Evolutionary conservation across 2,888 invertebrate species (phyloP).

Genomic region (Ethmia dodecea): DNA sequence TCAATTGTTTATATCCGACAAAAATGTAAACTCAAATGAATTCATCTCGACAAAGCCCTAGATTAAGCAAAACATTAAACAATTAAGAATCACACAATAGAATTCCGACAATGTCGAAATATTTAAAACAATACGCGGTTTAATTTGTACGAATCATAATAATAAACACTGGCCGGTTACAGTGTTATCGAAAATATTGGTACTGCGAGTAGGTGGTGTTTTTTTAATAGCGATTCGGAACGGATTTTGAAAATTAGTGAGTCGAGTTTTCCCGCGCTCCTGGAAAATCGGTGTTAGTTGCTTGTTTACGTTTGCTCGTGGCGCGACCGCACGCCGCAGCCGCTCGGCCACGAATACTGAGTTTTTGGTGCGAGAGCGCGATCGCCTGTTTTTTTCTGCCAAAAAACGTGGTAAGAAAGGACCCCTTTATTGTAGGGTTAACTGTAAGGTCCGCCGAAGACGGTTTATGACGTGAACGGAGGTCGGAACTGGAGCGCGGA

Average conservation of each 20-base stretch:
- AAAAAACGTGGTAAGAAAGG: conserved; percentile 64
- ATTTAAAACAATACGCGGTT: conserved; percentile 65
- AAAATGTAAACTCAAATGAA: conserved; percentile 55
- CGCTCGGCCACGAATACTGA: conserved; percentile 65
- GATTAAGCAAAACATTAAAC: conserved; percentile 57
- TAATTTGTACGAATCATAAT: conserved; percentile 61
- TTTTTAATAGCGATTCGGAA: conserved; percentile 20
- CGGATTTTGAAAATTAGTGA: conserved; percentile 28
- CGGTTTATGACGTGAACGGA: no score
- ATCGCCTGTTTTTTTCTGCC: conserved; percentile 51
- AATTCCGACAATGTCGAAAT: conserved; percentile 65
- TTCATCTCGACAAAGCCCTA: conserved; percentile 54
- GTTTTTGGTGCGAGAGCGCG: conserved; percentile 30
- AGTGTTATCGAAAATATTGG: conserved; percentile 39
- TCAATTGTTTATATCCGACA: conserved; percentile 67
- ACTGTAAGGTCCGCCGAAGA: conserved; percentile 56
- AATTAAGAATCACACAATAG: conserved; percentile 62
- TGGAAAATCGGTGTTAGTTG: conserved; percentile 35
- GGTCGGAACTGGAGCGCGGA: conserved; percentile 32
- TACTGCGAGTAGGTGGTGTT: background rate
- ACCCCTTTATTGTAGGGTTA: conserved; percentile 63
- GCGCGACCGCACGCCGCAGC: conserved; percentile 65
- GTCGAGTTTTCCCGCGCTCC: conserved; percentile 68
- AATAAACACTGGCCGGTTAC: conserved; percentile 54
- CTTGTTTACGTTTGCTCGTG: conserved; percentile 34